Conservation (phyloP, 2,888 invertebrate genomes). For the Willowsia nigromaculata region DNA sequence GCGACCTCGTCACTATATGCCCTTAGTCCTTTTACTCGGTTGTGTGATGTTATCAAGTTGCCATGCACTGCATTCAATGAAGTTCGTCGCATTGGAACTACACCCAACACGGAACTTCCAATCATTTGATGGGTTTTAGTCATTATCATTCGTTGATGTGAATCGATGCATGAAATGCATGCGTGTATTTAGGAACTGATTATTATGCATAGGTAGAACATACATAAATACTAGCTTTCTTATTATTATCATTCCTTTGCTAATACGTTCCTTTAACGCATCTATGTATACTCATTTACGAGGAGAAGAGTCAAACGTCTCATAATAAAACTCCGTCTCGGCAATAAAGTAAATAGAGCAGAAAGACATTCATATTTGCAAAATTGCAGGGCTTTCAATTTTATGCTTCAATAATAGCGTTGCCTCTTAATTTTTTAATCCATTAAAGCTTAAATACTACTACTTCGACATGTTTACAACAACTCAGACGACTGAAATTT, state of each 20-base stretch:
- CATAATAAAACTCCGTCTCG: neutral
- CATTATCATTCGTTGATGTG: neutral
- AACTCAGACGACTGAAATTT: neutral
- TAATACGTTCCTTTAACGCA: no score
- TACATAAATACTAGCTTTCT: no score
- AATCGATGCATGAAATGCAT: neutral
- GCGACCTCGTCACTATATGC: neutral
- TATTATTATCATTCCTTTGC: no score
- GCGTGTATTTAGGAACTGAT: neutral
- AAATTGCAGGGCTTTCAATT: neutral
- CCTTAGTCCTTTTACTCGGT: neutral
- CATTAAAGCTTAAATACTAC: neutral
- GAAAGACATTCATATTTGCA: neutral
- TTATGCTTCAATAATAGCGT: neutral
- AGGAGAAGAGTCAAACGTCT: neutral
- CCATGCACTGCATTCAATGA: neutral
- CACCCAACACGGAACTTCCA: neutral
- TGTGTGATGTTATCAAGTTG: no score
- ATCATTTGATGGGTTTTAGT: neutral
- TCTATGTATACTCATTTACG: neutral
- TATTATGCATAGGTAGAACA: no score
- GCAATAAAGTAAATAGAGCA: neutral
- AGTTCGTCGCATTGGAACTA: neutral
- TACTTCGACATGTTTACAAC: neutral
- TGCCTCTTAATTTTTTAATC: neutral